phyloP scores from a whole-genome alignment of 2,888 invertebrate genomes.

The Andricus quercusramuli region DNA sequence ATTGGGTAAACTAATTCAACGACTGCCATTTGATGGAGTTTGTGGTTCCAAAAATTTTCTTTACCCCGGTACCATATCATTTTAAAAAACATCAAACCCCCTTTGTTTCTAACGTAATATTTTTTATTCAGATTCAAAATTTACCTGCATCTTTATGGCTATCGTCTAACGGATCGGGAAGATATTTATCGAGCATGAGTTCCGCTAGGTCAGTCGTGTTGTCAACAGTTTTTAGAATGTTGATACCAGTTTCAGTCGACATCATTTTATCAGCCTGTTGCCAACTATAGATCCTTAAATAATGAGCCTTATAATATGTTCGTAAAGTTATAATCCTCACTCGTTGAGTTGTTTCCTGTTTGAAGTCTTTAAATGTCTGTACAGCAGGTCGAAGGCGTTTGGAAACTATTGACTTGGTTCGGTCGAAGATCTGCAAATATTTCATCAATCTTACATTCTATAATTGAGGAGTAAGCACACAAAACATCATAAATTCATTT shows the following conservation, averaged over 20 bases:
- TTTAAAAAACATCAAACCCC: not conserved
- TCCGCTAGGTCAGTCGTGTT: conserved; percentile 86
- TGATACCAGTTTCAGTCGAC: conserved; percentile 86
- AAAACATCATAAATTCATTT: no score
- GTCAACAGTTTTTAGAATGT: conserved; percentile 85
- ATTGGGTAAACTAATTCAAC: no score
- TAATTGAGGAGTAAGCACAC: no score
- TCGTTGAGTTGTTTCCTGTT: conserved; percentile 67
- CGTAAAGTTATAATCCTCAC: conserved; percentile 69
- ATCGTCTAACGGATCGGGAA: conserved; percentile 82
- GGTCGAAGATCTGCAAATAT: conserved; percentile 69
- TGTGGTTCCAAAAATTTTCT: no score
- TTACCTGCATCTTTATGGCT: conserved; percentile 74
- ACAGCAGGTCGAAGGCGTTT: conserved; percentile 68
- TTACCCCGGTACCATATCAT: no score
- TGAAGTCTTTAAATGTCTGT: conserved; percentile 67
- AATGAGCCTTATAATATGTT: conserved; percentile 81
- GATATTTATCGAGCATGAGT: conserved; percentile 86
- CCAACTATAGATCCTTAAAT: conserved; percentile 86
- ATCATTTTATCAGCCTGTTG: conserved; percentile 86
- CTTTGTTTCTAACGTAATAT: not conserved
- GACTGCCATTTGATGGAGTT: no score
- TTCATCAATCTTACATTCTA: not conserved
- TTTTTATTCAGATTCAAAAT: no score
- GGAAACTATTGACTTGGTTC: conserved; percentile 71